Conservation (phyloP, 2,797 vertebrate genomes). For the Coendou prehensilis region DNA sequence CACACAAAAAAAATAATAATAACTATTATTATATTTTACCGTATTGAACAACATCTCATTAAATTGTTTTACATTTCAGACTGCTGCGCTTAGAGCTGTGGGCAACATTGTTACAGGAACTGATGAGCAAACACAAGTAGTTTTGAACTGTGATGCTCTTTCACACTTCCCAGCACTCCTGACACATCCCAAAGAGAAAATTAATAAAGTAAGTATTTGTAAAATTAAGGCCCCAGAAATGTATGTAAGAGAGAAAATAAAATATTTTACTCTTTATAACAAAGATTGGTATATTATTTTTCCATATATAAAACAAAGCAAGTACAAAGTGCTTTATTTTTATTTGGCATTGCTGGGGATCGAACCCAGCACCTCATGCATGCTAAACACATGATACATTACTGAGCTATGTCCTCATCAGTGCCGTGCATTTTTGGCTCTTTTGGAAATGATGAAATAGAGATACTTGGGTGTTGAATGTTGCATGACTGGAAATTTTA, state of each 20-base stretch:
- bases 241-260: conserved; percentile 45
- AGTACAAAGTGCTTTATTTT: neutral
- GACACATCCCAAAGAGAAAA: conserved; percentile 99
- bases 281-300: neutral
- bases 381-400: neutral
- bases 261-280: neutral
- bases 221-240: conserved; percentile 12
- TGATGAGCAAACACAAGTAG: conserved; percentile 99
- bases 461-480: conserved; percentile 89
- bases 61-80: conserved; percentile 89
- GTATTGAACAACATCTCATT: conserved; percentile 22
- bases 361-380: neutral
- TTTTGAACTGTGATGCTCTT: conserved; percentile 98
- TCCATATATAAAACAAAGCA: conserved; percentile 24
- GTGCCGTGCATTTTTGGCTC: conserved; percentile 67
- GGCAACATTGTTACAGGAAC: conserved; percentile 99
- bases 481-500: conserved; percentile 54
- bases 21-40: no score
- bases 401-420: neutral
- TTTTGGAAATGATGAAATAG: conserved; percentile 95
- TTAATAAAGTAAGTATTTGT: conserved; percentile 95
- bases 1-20: no score
- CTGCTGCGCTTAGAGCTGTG: conserved; percentile 97
- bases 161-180: conserved; percentile 98
- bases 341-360: neutral